Evolutionary conservation across 2,797 vertebrate genomes (phyloP).

Genomic region (Pachyuromys duprasi): DNA sequence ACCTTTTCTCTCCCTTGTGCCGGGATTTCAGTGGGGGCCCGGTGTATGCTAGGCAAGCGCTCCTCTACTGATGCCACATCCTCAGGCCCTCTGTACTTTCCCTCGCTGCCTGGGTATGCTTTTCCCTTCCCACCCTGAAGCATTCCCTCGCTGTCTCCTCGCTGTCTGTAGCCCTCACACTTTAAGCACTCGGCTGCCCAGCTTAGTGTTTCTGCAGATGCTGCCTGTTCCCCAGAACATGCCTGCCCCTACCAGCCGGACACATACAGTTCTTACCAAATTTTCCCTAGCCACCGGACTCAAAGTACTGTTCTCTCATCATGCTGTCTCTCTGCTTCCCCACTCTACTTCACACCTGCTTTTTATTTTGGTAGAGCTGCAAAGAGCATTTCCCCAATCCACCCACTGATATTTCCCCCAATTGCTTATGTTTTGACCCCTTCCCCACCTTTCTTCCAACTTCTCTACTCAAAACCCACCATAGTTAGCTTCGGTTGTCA

Average conservation of each 20-base stretch:
- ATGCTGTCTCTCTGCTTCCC: neutral
- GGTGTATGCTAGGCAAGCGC: neutral
- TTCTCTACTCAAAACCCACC: neutral
- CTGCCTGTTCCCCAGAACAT: accelerated
- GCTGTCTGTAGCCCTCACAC: neutral
- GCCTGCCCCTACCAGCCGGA: neutral
- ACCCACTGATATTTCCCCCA: neutral
- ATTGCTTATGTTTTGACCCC: neutral
- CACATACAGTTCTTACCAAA: neutral
- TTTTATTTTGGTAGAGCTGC: neutral
- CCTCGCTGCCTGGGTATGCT: neutral
- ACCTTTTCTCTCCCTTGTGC: neutral
- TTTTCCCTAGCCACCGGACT: neutral
- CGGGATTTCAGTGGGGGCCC: too few relatives aligned
- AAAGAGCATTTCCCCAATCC: neutral
- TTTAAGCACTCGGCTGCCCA: neutral
- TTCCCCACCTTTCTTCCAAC: neutral
- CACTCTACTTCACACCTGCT: neutral
- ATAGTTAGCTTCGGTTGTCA: too few relatives aligned
- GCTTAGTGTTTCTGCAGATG: neutral
- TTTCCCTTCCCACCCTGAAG: neutral
- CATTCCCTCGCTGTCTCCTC: neutral
- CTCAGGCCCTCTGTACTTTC: neutral
- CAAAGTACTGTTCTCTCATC: neutral
- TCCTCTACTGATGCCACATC: neutral